Percentiles rank a stretch among this genome's conserved stretches.
Evolutionary conservation across 2,888 invertebrate genomes (phyloP).

Genomic region (Atrina japonica): DNA sequence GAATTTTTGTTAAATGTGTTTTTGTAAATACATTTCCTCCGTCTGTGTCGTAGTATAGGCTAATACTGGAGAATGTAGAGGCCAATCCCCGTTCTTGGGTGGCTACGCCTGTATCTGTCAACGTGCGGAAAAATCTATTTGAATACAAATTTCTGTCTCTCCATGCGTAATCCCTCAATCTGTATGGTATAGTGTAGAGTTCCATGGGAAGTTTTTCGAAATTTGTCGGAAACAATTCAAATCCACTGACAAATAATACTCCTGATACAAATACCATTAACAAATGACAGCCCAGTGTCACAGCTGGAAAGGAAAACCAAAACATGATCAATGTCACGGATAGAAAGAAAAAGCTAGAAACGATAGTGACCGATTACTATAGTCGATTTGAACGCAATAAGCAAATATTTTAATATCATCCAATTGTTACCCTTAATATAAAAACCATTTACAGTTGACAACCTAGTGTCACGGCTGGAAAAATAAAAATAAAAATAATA

Average conservation of each 20-base stretch:
- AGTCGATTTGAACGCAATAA: too few species aligned
- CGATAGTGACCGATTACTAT: too few species aligned
- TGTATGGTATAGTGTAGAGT: constrained; percentile 59
- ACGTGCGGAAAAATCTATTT: constrained; percentile 42
- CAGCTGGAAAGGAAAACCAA: constrained; percentile 48
- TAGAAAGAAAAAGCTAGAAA: too few species aligned
- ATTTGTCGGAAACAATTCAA: constrained; percentile 64
- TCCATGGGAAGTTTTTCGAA: constrained; percentile 65
- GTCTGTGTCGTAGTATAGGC: constrained; percentile 55
- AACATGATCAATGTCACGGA: constrained; percentile 52
- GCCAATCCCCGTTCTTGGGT: constrained; percentile 25
- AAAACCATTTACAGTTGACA: constrained; percentile 51
- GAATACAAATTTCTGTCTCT: constrained; percentile 46
- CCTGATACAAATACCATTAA: constrained; percentile 48
- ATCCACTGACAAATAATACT: constrained; percentile 51
- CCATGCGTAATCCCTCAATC: constrained; percentile 60
- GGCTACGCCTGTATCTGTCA: constrained; percentile 26
- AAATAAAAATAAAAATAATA: constrained; percentile 9
- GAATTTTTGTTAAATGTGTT: constrained; percentile 57
- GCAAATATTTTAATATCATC: too few species aligned
- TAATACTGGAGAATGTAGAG: constrained; percentile 48
- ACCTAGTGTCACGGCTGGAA: constrained; percentile 56
- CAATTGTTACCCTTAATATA: constrained; percentile 48
- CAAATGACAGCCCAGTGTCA: constrained; percentile 54
- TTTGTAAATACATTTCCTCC: constrained; percentile 65